A percentile compares a stretch with the other conserved stretches of the same genome.
These are phyloP conservation scores for Pseudomyrmex flavicornis DNA, from an alignment of 1,140 invertebrate genomes.

Conservation along the genomic window DNA sequence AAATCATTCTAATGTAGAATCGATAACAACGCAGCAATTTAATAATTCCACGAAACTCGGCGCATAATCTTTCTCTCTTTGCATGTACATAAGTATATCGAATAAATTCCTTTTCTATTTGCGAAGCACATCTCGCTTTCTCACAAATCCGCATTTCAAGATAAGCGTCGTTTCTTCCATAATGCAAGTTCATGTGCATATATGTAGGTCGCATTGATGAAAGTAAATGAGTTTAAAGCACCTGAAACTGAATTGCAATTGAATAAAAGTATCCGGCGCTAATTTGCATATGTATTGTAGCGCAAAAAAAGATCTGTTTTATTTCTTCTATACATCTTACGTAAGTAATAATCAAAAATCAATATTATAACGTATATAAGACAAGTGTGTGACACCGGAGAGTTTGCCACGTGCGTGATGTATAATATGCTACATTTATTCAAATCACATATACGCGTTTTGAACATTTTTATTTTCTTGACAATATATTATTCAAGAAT, in stretches of 20 bases:
- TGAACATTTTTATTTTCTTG: neutral
- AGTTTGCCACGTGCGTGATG: no score
- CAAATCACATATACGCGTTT: no score
- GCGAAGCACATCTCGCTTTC: slow-evolving; percentile 18
- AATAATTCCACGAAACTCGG: neutral
- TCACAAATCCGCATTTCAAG: slow-evolving; percentile 40
- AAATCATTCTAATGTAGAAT: neutral
- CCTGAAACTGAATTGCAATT: slow-evolving; percentile 30
- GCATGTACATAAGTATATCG: neutral
- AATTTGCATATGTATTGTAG: neutral
- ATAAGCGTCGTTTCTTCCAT: slow-evolving; percentile 35
- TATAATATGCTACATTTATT: neutral
- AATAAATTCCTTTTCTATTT: slow-evolving; percentile 23
- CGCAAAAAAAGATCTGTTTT: slow-evolving; percentile 5
- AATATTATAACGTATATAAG: neutral
- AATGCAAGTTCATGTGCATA: slow-evolving; percentile 28
- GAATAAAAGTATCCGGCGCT: slow-evolving; percentile 21
- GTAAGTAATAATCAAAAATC: slow-evolving; percentile 27
- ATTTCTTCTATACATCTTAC: slow-evolving; percentile 1
- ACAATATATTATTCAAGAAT: slow-evolving; percentile 21
- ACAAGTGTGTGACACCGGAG: neutral
- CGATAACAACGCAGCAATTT: neutral
- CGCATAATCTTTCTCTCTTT: neutral
- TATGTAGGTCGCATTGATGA: slow-evolving; percentile 48
- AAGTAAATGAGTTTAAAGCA: slow-evolving; percentile 49